Conservation (phyloP, 1,140 invertebrate species). For the Drosophila tsacasi region DNA sequence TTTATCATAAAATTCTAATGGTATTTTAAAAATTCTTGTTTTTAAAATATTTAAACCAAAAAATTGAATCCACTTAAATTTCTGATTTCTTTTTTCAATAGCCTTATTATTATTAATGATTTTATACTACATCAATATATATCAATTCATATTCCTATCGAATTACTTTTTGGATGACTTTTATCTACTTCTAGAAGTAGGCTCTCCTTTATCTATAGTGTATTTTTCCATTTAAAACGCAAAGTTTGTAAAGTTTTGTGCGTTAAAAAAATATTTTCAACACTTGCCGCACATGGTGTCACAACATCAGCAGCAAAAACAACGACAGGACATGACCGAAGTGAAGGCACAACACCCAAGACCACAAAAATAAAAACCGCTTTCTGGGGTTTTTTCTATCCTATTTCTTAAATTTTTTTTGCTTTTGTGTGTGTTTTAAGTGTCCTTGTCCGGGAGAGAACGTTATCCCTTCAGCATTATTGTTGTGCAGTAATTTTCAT, state of each 20-base stretch:
- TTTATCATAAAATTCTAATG: too few relatives aligned
- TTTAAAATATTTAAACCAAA: too few relatives aligned
- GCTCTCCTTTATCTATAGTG: background rate
- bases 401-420: slow-evolving; percentile 7
- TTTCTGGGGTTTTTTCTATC: slow-evolving; percentile 10
- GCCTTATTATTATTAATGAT: background rate
- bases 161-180: background rate
- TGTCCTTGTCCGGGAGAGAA: slow-evolving; percentile 64
- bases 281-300: slow-evolving; percentile 80
- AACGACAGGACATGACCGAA: slow-evolving; percentile 45
- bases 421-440: slow-evolving; percentile 40
- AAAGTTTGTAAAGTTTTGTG: slow-evolving; percentile 76
- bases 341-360: slow-evolving; percentile 47
- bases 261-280: slow-evolving; percentile 76
- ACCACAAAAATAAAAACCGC: slow-evolving; percentile 46
- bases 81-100: too few relatives aligned
- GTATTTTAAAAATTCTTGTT: too few relatives aligned
- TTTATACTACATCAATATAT: background rate
- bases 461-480: slow-evolving; percentile 53
- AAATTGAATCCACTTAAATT: background rate
- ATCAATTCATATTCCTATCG: background rate
- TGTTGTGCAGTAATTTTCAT: slow-evolving; percentile 75
- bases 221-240: slow-evolving; percentile 54
- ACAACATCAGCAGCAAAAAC: slow-evolving; percentile 53
- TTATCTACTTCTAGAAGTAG: background rate